A percentile compares a stretch with the other conserved stretches of the same genome.
These are phyloP conservation scores for Seriola quinqueradiata DNA, from an alignment of 2,113 vertebrate genomes.

Conservation along the genomic window DNA sequence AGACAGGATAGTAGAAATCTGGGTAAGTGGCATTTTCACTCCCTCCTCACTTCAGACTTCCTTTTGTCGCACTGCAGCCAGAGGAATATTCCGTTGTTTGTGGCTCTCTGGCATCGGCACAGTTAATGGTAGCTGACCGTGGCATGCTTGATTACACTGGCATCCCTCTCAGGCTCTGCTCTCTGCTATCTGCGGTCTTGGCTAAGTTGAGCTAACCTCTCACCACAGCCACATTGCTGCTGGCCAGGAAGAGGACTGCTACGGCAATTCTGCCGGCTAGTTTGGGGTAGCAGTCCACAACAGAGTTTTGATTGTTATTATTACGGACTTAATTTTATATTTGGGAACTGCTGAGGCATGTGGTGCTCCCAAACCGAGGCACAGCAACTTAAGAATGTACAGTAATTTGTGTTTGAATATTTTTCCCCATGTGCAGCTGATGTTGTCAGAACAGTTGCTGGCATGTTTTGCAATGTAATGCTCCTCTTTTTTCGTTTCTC, in stretches of 20 bases:
- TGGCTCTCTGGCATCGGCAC: slow-evolving; percentile 71
- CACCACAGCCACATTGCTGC: slow-evolving; percentile 65
- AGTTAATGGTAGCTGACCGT: slow-evolving; percentile 86
- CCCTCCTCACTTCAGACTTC: slow-evolving; percentile 43
- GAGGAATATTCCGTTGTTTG: slow-evolving; percentile 58
- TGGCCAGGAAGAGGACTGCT: slow-evolving; percentile 63
- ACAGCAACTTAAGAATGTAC: slow-evolving; percentile 23
- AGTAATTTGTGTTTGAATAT: slow-evolving; percentile 9
- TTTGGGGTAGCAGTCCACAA: slow-evolving; percentile 42
- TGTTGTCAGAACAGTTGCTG: slow-evolving; percentile 34
- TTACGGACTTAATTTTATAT: slow-evolving; percentile 51
- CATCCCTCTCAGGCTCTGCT: slow-evolving; percentile 85
- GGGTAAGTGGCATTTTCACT: slow-evolving; percentile 59
- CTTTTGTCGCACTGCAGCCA: slow-evolving; percentile 74
- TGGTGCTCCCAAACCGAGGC: slow-evolving; percentile 37
- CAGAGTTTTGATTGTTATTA: slow-evolving; percentile 43
- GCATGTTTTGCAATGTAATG: slow-evolving; percentile 3
- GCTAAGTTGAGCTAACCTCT: slow-evolving; percentile 83
- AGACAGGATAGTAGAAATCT: slow-evolving; percentile 76
- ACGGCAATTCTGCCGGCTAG: slow-evolving; percentile 49
- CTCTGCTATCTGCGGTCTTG: slow-evolving; percentile 74
- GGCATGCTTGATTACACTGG: slow-evolving; percentile 89
- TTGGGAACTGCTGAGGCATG: slow-evolving; percentile 43
- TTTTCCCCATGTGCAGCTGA: slow-evolving; percentile 16
- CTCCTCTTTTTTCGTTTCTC: slow-evolving; percentile 23